Base-by-base conservation (phyloP, 2,113 vertebrate genomes). In the Oreochromis spilurus region DNA sequence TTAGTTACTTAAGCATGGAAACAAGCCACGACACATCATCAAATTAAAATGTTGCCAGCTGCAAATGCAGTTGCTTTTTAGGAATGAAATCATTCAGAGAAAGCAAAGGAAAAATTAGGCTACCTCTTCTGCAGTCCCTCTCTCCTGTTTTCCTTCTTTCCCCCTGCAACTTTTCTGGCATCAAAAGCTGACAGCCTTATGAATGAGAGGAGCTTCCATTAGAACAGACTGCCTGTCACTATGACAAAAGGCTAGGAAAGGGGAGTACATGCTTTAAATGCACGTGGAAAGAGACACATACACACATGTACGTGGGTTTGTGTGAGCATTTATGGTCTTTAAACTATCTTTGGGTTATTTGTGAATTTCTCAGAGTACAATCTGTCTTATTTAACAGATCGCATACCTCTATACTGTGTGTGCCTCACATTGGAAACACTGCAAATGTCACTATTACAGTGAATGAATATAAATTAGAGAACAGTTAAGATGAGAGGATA, bases 141-240 rank as follows among this genome's bases (percentile, higher is more conserved):
- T 50, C 72, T 77, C 72, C 45, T 34, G 26, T 19, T 77, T 1
- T 0, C 16, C 70, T 77, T 77, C 70, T 50, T 67, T 72, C 70
- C 84, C 57, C 65, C 78, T 88, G 55, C 82, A 93, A 81, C 80
- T 86, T 84, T 50, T 83, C 89, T 84, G 86, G 43, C 77, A 85
- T 87, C 45, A 86, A 83, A 86, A 86, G 88, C 85, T 91, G 91
- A 92, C 87, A 89, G 88, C 78, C 87, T 86, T 78, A 81, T 94
- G 91, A 91, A 94, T 1, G 24, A 50, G 87, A 82, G 92, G 57
- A 78, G 34, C 94, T 93, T 94, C 93, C 94, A 95, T 95, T 91
- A 90, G 89, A 94, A 90, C 48, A 53, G 94, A 94, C 94, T 93
- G 85, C 75, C 92, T 95, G 90, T 95, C 94, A 94, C 87, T 21